A percentile compares a stretch with the other conserved stretches of the same genome.
phyloP scores from a whole-genome alignment of 2,888 invertebrate species.

The Steinernema scapterisci region DNA sequence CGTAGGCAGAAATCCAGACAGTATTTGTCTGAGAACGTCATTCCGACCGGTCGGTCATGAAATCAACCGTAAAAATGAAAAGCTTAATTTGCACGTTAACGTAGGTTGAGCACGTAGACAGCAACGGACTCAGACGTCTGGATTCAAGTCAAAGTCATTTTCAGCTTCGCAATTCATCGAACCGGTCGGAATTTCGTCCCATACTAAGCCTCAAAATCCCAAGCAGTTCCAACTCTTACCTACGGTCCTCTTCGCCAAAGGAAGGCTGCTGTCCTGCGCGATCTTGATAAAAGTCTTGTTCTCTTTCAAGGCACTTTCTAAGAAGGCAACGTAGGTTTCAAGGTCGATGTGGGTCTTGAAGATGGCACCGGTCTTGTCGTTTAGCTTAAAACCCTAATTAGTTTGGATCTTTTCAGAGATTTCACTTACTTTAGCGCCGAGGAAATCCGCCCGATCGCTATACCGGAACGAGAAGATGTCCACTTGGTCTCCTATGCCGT shows the following conservation, averaged over 20 bases:
- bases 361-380: neutral
- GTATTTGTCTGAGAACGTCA: too few relatives aligned
- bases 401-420: neutral
- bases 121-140: too few relatives aligned
- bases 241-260: neutral
- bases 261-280: neutral
- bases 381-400: neutral
- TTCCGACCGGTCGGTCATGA: too few relatives aligned
- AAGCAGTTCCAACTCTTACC: neutral
- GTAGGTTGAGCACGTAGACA: too few relatives aligned
- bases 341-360: conserved; percentile 5
- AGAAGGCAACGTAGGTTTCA: neutral
- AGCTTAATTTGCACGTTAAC: too few relatives aligned
- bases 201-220: neutral
- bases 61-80: too few relatives aligned
- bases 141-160: too few relatives aligned
- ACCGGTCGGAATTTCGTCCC: too few relatives aligned
- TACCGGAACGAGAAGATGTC: neutral
- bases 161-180: too few relatives aligned
- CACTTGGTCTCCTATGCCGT: conserved; percentile 1
- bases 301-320: conserved; percentile 39
- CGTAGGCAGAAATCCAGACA: too few relatives aligned
- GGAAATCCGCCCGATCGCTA: conserved; percentile 15
- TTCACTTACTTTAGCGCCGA: conserved; percentile 3
- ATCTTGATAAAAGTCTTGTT: conserved; percentile 38